A percentile compares a stretch with the other conserved stretches of the same genome.
Conservation (phyloP, 2,888 invertebrate genomes). For the Craniophora ligustri region DNA sequence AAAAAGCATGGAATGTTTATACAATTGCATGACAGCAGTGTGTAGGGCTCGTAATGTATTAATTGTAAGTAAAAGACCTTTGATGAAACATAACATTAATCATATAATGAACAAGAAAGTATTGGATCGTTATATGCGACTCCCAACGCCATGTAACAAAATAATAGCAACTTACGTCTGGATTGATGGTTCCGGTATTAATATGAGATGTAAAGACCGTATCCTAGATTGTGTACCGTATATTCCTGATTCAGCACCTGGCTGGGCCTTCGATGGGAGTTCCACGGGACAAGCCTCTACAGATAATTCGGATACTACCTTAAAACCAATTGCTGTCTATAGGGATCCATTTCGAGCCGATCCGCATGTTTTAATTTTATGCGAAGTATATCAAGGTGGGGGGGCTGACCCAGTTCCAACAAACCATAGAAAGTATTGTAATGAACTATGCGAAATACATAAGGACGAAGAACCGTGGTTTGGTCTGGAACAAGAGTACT, state of each 20-base stretch:
- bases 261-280: conserved; percentile 98
- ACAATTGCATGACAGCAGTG: conserved; percentile 3
- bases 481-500: conserved; percentile 97
- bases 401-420: conserved; percentile 91
- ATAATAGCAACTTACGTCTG: conserved; percentile 92
- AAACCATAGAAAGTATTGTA: conserved; percentile 92
- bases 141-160: conserved; percentile 89
- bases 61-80: conserved; percentile 57
- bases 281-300: conserved; percentile 94
- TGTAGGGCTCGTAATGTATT: conserved; percentile 1
- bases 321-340: conserved; percentile 96
- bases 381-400: conserved; percentile 93
- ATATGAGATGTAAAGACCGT: conserved; percentile 91
- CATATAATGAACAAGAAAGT: conserved; percentile 83
- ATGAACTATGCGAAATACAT: conserved; percentile 91
- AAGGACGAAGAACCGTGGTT: conserved; percentile 94
- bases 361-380: conserved; percentile 95
- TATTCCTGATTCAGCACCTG: conserved; percentile 88
- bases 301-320: conserved; percentile 96
- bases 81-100: conserved; percentile 79
- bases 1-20: not conserved
- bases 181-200: conserved; percentile 94
- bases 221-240: conserved; percentile 90
- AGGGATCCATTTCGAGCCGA: conserved; percentile 96
- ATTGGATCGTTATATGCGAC: conserved; percentile 85